Evolutionary conservation across 2,888 invertebrate genomes (phyloP).

Genomic region (Agriopis aurantiaria): DNA sequence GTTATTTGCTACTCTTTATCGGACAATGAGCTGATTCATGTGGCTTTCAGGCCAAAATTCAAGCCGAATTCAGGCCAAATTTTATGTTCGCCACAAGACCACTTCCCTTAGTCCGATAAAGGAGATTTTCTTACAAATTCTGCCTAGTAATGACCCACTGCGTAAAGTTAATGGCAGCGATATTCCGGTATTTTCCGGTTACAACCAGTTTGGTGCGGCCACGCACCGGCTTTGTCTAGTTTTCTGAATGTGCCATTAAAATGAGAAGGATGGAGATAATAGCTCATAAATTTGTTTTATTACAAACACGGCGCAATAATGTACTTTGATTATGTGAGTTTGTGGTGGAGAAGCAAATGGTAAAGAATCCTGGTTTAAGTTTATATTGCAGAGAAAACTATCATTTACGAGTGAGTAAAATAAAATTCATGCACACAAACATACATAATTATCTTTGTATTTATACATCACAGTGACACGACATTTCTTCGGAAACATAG

Average conservation of each 20-base stretch:
- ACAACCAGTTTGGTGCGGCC: conserved; percentile 40
- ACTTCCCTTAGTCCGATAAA: conserved; percentile 42
- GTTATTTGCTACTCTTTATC: conserved; percentile 38
- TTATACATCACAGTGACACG: too few species aligned
- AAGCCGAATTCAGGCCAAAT: conserved; percentile 14
- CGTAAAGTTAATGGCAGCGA: conserved; percentile 44
- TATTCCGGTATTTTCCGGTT: conserved; percentile 45
- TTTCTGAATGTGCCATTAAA: conserved; percentile 30
- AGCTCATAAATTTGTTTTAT: conserved; percentile 39
- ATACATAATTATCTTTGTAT: too few species aligned
- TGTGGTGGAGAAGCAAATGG: conserved; percentile 1
- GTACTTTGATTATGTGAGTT: conserved; percentile 29
- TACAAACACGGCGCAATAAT: conserved; percentile 38
- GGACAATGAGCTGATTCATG: conserved; percentile 42
- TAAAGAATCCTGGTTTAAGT: conserved; percentile 2
- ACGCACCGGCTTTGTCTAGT: conserved; percentile 41
- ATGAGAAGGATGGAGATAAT: conserved; percentile 40
- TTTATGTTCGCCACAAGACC: conserved; percentile 42
- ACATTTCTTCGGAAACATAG: too few species aligned
- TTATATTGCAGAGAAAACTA: background rate
- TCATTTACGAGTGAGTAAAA: background rate
- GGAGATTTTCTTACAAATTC: conserved; percentile 50
- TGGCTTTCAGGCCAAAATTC: conserved; percentile 34
- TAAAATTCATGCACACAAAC: too few species aligned
- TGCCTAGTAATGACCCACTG: conserved; percentile 48